Base-by-base conservation (phyloP, 37 sponge, comb jelly and placozoan species). In the Tethya wilhelma region DNA sequence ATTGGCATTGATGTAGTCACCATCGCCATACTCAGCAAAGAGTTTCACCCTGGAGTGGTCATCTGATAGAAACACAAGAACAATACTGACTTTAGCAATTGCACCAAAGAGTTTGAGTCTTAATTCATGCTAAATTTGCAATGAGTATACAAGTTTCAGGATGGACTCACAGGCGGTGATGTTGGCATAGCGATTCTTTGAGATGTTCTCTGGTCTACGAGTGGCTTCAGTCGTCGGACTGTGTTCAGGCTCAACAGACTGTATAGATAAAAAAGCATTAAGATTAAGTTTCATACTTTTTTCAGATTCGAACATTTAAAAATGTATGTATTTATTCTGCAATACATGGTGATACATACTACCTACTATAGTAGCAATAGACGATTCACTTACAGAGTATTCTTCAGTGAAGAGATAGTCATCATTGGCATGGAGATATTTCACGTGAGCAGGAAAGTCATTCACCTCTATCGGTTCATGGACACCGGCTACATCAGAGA, bases 1-100 rank as follows among this genome's bases (percentile, higher is more conserved):
- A 81, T 93, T 96, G 39, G 94, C 97, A 75, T 96, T 93, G 77
- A 96, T 96, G 62, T 89, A 96, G 66, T 96, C 97, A 28, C 94
- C 87, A 22, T 89, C 89, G 28, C 67, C 73, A 7, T 56, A 75
- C n/a, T 78, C 91, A 29, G 78, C 79, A n/a, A 71, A 71, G 63
- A 96, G 74, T 73, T 69, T 88, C n/a, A 96, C 97, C 42, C 97
- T 81, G 38, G 97, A 88, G 53, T 93, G 86, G 56, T 96, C 97
- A 84, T 90, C 97, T 96, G 34, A 62, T 26, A 7, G n/a, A n/a
- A n/a, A n/a, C n/a, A n/a, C n/a, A n/a, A 46, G 42, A 12, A 71
- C 20, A 28, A 28, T 9, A 38, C 7, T 67, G 40, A n/a, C 12
- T 31, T 34, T 67, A 46, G 55, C n/a, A 28, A 11, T n/a, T n/a